These are phyloP conservation scores for Furcifer pardalis DNA, from an alignment of 2,797 vertebrate genomes.

Conservation along the genomic window DNA sequence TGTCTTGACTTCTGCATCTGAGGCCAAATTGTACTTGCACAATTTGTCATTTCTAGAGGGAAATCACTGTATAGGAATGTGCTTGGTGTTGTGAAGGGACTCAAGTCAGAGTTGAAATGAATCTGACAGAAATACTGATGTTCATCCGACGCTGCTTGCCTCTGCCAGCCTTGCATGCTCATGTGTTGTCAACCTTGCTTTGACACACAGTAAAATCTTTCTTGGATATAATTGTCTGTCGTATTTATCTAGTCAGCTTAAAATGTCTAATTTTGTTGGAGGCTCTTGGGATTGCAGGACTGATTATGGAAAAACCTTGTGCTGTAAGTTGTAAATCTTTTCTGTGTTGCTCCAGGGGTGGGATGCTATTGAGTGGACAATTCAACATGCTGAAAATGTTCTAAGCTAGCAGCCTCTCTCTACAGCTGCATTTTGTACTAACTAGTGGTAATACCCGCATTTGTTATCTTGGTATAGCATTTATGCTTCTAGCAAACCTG, in stretches of 20 bases:
- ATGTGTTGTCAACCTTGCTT: neutral
- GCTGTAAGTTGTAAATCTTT: constrained; percentile 62
- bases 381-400: constrained; percentile 92
- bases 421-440: constrained; percentile 79
- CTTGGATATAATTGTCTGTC: neutral
- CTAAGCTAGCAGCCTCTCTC: constrained; percentile 81
- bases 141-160: neutral
- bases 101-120: neutral
- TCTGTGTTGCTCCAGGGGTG: constrained; percentile 90
- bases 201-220: neutral
- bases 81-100: neutral
- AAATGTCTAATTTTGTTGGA: neutral
- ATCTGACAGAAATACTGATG: constrained; percentile 19
- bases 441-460: constrained; percentile 79
- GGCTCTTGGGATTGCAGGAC: constrained; percentile 30
- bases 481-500: constrained; percentile 52
- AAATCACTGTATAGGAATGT: neutral
- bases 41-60: neutral
- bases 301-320: constrained; percentile 32
- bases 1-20: neutral
- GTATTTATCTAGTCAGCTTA: neutral
- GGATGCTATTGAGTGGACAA: constrained; percentile 99
- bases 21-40: neutral
- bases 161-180: constrained; percentile 20
- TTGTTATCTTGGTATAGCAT: constrained; percentile 61